These are phyloP conservation scores for Planococcus citri DNA, from an alignment of 1,140 invertebrate species.

Conservation along the genomic window DNA sequence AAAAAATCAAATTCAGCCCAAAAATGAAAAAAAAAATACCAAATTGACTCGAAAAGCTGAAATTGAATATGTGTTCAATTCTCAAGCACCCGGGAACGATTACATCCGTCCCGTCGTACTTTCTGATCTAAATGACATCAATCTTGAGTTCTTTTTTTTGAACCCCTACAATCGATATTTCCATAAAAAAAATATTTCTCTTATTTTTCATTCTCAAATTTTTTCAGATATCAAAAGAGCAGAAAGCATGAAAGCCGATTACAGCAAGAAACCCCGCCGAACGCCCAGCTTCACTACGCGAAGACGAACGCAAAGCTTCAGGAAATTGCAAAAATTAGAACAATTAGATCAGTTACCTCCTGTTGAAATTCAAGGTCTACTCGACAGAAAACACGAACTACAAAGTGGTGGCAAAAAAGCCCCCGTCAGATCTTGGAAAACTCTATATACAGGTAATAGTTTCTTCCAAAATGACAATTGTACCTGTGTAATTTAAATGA, in stretches of 20 bases:
- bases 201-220: too few species aligned
- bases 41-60: too few species aligned
- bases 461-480: too few species aligned
- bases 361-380: slow-evolving; percentile 77
- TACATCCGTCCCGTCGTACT: too few species aligned
- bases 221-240: slow-evolving; percentile 61
- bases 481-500: not conserved
- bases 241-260: slow-evolving; percentile 73
- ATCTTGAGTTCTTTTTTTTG: too few species aligned
- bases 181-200: too few species aligned
- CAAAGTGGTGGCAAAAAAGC: slow-evolving; percentile 87
- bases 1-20: too few species aligned
- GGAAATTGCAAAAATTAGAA: slow-evolving; percentile 57
- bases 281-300: slow-evolving; percentile 91
- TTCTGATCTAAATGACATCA: too few species aligned
- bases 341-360: slow-evolving; percentile 64
- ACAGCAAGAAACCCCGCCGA: slow-evolving; percentile 60
- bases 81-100: too few species aligned
- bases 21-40: too few species aligned
- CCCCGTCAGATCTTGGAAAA: slow-evolving; percentile 88
- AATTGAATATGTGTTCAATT: too few species aligned
- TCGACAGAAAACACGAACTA: slow-evolving; percentile 91
- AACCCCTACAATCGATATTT: too few species aligned
- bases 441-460: slow-evolving; percentile 61
- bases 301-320: slow-evolving; percentile 74